A percentile compares a stretch with the other conserved stretches of the same genome.
Conservation (phyloP, 2,797 vertebrate genomes). For the Trachops cirrhosus region DNA sequence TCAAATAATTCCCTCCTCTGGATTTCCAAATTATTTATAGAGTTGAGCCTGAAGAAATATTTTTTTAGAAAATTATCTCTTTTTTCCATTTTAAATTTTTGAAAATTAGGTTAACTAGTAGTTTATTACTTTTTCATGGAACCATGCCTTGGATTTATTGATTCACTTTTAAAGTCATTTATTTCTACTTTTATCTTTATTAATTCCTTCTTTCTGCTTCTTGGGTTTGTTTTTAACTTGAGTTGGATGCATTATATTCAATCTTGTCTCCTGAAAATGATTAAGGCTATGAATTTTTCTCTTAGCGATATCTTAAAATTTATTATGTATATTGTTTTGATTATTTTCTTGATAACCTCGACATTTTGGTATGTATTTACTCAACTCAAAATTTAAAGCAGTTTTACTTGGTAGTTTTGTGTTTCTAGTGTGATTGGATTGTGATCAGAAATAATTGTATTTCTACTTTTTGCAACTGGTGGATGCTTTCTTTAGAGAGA, state of each 20-base stretch:
- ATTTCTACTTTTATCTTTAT: neutral
- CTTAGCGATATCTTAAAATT: constrained; percentile 23
- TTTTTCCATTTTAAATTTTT: neutral
- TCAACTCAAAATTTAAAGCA: constrained; percentile 8
- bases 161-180: neutral
- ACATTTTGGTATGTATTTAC: neutral
- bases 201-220: neutral
- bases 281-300: constrained; percentile 2
- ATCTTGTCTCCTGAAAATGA: neutral
- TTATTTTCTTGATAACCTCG: neutral
- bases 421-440: neutral
- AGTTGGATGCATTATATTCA: neutral
- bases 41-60: neutral
- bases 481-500: neutral
- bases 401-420: neutral
- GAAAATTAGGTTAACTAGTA: neutral
- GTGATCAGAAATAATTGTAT: neutral
- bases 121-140: neutral
- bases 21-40: neutral
- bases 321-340: neutral
- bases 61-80: neutral
- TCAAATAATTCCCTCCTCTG: neutral
- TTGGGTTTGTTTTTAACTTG: neutral
- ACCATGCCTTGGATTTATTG: neutral
- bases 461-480: neutral